Evolutionary conservation across 2,888 invertebrate species (phyloP), one percentile per base, ranked within the genome.

Genomic region (Drosophila recens): DNA sequence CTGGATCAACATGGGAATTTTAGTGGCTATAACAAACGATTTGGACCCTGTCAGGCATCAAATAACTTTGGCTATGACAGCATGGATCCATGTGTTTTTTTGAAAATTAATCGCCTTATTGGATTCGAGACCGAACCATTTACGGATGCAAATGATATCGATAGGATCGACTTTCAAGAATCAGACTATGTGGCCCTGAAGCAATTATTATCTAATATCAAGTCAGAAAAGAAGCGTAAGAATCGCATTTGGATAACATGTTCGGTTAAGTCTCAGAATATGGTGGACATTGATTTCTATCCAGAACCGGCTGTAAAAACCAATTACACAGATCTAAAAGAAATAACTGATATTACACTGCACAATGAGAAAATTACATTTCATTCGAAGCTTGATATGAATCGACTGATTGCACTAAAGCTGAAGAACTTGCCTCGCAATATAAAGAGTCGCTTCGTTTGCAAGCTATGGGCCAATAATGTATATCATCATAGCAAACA

Each of bases 21-120:
- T 0, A 1, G 20, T 2, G 17, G 15, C 2, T 1, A 3, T 0
- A 57, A 36, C 4, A 13, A 17, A 3, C 68, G 77, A 0, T 86
- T 86, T 27, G 81, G 79, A 4, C 62, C 70, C 2, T 86, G 85
- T 13, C 67, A 59, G 10, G 10, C 27, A 17, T 0, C 5, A 0
- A 36, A 67, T 20, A 30, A 20, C 2, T 86, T 65, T 30, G 83
- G 85, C n/a, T 80, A 77, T 49, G 11, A n/a, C 0, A 56, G 30
- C 10, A 10, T 10, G 0, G 23, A 66, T 5, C 85, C 89, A 2
- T 88, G 89, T 23, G 49, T 86, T 0, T 86, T 86, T 40, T 34
- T 86, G 0, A 86, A 86, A 63, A 20, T 86, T 0, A 88, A 86
- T 68, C 79, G 83, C 0, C 11, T 80, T 0, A 53, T 88, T 53